phyloP scores from a whole-genome alignment of 2,113 vertebrate species.

The Coptodon bakossiorum region DNA sequence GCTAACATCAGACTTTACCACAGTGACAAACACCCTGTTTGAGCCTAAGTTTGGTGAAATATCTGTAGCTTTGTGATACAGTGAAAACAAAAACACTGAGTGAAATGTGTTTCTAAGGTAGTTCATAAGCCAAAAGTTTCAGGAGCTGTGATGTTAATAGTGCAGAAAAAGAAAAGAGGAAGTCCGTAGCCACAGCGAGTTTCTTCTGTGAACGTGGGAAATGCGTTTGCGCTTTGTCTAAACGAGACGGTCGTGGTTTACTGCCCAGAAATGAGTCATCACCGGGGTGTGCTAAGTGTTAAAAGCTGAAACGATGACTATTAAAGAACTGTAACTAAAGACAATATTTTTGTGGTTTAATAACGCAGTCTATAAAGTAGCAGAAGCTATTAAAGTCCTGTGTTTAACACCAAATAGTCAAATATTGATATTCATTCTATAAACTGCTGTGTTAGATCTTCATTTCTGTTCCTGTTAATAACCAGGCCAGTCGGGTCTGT shows the following conservation, averaged over 20 bases:
- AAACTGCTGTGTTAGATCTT: background rate
- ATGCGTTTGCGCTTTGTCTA: background rate
- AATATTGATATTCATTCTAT: background rate
- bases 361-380: background rate
- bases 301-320: rapidly evolving
- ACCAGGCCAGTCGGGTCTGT: background rate
- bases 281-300: rapidly evolving
- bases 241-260: background rate
- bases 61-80: background rate
- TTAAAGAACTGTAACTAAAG: background rate
- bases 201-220: background rate
- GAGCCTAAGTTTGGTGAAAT: background rate
- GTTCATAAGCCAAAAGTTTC: background rate
- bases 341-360: background rate
- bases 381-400: background rate
- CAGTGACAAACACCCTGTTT: background rate
- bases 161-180: background rate
- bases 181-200: background rate
- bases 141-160: background rate
- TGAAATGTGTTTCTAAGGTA: background rate
- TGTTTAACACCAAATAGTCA: background rate
- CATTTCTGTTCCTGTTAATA: background rate
- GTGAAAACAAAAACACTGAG: background rate
- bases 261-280: background rate
- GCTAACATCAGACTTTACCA: background rate